phyloP scores from a whole-genome alignment of 92 coral and sea anemone species.

The Siderastrea radians region DNA sequence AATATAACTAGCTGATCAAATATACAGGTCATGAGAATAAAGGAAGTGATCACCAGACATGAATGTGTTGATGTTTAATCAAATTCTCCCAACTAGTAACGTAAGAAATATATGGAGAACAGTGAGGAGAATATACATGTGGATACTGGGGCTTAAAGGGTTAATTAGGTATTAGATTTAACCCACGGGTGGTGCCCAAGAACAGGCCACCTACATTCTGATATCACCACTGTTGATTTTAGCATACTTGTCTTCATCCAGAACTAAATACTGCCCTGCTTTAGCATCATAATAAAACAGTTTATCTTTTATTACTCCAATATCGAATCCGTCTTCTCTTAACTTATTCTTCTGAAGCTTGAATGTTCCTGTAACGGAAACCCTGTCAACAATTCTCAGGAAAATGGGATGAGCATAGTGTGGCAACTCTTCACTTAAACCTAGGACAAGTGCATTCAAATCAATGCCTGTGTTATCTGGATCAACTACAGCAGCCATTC shows the following conservation, averaged over 20 bases:
- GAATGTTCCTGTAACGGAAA: slow-evolving; percentile 90
- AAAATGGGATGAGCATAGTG: slow-evolving; percentile 89
- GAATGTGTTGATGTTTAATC: no score
- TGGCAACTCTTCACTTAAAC: slow-evolving; percentile 73
- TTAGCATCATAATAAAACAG: slow-evolving; percentile 74
- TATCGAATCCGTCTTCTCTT: slow-evolving; percentile 88
- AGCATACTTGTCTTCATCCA: slow-evolving; percentile 75
- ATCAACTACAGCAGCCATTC: slow-evolving; percentile 95
- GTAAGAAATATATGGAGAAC: no score
- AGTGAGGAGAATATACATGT: no score
- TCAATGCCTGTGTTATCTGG: slow-evolving; percentile 73
- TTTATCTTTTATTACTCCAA: slow-evolving; percentile 70
- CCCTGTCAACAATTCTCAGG: slow-evolving; percentile 78
- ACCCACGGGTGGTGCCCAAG: not conserved
- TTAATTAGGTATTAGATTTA: not conserved
- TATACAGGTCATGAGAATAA: no score
- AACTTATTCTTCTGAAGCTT: slow-evolving; percentile 91
- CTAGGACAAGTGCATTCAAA: slow-evolving; percentile 62
- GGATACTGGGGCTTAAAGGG: not conserved
- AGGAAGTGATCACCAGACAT: no score
- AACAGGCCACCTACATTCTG: slow-evolving; percentile 43
- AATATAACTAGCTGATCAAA: no score
- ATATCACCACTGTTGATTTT: slow-evolving; percentile 72
- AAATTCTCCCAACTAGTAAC: no score
- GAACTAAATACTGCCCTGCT: slow-evolving; percentile 61